These are phyloP conservation scores for Chouioia cunea DNA, from an alignment of 2,888 invertebrate genomes.

Conservation along the genomic window DNA sequence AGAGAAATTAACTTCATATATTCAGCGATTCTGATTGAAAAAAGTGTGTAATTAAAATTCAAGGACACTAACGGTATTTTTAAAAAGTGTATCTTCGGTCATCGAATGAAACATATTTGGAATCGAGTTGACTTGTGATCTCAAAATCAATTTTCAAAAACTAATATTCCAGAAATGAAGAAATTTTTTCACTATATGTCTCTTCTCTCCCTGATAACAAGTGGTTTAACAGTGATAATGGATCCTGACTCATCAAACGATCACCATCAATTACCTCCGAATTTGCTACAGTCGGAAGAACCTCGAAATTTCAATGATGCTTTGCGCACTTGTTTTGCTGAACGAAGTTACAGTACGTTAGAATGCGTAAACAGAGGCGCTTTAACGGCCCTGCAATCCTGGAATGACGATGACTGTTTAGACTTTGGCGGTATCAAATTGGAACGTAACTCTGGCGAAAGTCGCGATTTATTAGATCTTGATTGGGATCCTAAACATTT, in stretches of 20 bases:
- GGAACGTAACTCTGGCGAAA: conserved; percentile 75
- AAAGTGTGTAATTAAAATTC: too few relatives aligned
- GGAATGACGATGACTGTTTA: conserved; percentile 77
- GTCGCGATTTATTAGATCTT: conserved; percentile 76
- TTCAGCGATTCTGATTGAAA: too few relatives aligned
- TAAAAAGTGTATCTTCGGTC: too few relatives aligned
- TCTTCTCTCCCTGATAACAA: conserved; percentile 53
- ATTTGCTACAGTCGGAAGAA: conserved; percentile 51
- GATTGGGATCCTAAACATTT: conserved; percentile 83
- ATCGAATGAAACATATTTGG: not conserved
- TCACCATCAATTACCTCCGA: conserved; percentile 18
- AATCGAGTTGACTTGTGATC: too few relatives aligned
- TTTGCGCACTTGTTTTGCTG: conserved; percentile 58
- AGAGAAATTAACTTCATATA: too few relatives aligned
- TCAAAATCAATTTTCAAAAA: too few relatives aligned
- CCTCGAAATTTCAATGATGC: conserved; percentile 55
- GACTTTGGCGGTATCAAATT: conserved; percentile 76
- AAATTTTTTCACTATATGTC: conserved; percentile 52
- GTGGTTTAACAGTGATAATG: conserved; percentile 60
- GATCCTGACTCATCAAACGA: conserved; percentile 52
- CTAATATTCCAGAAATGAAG: conserved; percentile 51
- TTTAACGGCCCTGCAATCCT: conserved; percentile 75
- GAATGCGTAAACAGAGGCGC: conserved; percentile 81
- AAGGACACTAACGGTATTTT: too few relatives aligned
- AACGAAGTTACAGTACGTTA: conserved; percentile 52